A percentile compares a stretch with the other conserved stretches of the same genome.
These are phyloP conservation scores for Notodromas monacha DNA, from an alignment of 2,888 invertebrate species.

Conservation along the genomic window DNA sequence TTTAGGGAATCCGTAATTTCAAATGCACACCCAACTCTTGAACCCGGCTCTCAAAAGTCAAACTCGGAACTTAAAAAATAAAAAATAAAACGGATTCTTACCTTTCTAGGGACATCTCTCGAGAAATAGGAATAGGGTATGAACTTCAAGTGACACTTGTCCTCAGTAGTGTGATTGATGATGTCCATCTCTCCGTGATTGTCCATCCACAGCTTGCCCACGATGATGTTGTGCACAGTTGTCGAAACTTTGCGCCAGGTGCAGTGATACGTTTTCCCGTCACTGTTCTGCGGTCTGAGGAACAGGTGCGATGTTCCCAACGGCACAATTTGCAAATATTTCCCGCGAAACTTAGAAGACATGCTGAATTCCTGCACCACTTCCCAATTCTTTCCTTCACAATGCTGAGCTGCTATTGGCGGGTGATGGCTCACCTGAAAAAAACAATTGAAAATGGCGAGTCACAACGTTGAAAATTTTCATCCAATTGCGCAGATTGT, in stretches of 20 bases:
- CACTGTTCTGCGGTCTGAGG: slow-evolving; percentile 16
- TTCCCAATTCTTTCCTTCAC: slow-evolving; percentile 64
- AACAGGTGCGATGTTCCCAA: slow-evolving; percentile 26
- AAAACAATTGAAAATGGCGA: too few species aligned
- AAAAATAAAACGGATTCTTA: too few species aligned
- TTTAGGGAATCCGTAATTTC: neutral
- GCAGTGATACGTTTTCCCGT: neutral
- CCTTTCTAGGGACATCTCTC: slow-evolving; percentile 67
- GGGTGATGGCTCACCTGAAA: slow-evolving; percentile 95
- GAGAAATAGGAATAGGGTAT: slow-evolving; percentile 96
- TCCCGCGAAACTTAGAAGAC: slow-evolving; percentile 94
- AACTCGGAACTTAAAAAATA: neutral
- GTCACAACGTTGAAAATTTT: too few species aligned
- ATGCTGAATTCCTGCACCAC: slow-evolving; percentile 98
- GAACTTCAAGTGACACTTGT: slow-evolving; percentile 84
- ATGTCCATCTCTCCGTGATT: slow-evolving; percentile 99
- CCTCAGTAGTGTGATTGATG: slow-evolving; percentile 49
- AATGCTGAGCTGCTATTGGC: slow-evolving; percentile 79
- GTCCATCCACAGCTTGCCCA: slow-evolving; percentile 97
- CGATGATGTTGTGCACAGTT: slow-evolving; percentile 96
- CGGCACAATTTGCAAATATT: slow-evolving; percentile 59
- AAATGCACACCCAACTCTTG: neutral
- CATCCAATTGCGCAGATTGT: too few species aligned
- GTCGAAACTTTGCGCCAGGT: slow-evolving; percentile 94
- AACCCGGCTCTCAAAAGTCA: slow-evolving; percentile 1